Conservation (phyloP, 2,797 vertebrate species). For the Siniperca scherzeri region DNA sequence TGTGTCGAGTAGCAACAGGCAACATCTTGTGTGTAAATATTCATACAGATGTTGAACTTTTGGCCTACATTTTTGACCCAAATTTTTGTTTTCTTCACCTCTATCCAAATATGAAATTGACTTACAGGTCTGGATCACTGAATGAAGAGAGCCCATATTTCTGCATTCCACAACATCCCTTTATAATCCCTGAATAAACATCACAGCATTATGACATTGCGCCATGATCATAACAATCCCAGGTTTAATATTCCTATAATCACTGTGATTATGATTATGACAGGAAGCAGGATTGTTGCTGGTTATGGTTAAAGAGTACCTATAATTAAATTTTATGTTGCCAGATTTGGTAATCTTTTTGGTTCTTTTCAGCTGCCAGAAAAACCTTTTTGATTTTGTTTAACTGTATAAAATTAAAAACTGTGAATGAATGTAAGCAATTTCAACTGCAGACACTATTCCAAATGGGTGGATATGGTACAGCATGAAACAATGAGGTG, state of each 20-base stretch:
- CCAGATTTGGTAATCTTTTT: slow-evolving; percentile 11
- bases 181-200: slow-evolving; percentile 33
- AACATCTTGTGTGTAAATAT: slow-evolving; percentile 11
- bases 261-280: slow-evolving; percentile 33
- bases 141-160: slow-evolving; percentile 19
- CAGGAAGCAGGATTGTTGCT: slow-evolving; percentile 12
- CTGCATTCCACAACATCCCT: slow-evolving; percentile 8
- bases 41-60: slow-evolving; percentile 1
- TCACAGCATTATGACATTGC: slow-evolving; percentile 18
- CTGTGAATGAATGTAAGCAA: neutral
- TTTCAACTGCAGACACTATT: neutral
- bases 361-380: neutral
- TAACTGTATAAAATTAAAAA: neutral
- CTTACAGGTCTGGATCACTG: neutral
- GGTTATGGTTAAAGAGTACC: slow-evolving; percentile 16
- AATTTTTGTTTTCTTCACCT: slow-evolving; percentile 1
- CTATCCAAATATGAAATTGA: neutral
- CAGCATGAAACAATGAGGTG: slow-evolving; percentile 48
- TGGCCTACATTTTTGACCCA: neutral
- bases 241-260: slow-evolving; percentile 43
- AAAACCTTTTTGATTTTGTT: neutral
- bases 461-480: neutral
- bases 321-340: slow-evolving; percentile 22
- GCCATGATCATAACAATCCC: slow-evolving; percentile 21
- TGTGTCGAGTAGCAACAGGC: neutral